Evolutionary conservation across 2,113 vertebrate genomes (phyloP).

Genomic region (Cyprinodon brontotheroides): DNA sequence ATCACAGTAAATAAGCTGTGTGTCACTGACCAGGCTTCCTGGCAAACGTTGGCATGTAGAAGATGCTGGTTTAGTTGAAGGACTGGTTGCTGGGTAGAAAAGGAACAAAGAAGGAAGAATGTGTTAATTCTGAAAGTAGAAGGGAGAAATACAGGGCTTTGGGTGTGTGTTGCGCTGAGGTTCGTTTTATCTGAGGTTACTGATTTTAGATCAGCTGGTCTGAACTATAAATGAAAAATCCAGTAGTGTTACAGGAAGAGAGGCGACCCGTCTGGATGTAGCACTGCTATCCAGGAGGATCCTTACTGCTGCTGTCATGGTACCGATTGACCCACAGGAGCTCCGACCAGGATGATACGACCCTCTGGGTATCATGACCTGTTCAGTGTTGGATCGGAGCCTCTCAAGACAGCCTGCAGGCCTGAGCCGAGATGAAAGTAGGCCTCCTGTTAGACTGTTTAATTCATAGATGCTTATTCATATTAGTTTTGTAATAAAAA

Average conservation of each 20-base stretch:
- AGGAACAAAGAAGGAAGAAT: constrained; percentile 77
- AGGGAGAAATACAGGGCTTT: constrained; percentile 48
- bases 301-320: too few species aligned
- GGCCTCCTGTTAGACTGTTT: too few species aligned
- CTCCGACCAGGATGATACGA: too few species aligned
- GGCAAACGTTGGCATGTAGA: constrained; percentile 29
- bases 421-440: too few species aligned
- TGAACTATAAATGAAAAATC: background rate
- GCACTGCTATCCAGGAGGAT: too few species aligned
- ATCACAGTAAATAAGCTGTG: background rate
- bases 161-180: constrained; percentile 9
- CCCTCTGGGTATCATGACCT: too few species aligned
- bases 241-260: too few species aligned
- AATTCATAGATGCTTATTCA: background rate
- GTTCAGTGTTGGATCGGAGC: too few species aligned
- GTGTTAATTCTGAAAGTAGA: constrained; percentile 82
- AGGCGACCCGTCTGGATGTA: too few species aligned
- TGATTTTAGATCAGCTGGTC: constrained; percentile 6
- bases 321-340: too few species aligned
- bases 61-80: constrained; percentile 58
- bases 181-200: constrained; percentile 5
- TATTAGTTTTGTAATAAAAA: background rate
- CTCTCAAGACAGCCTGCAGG: too few species aligned
- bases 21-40: constrained; percentile 10
- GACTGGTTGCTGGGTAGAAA: constrained; percentile 83